A percentile compares a stretch with the other conserved stretches of the same genome.
Conservation (phyloP, 2,888 invertebrate species). For the Drosophila tanythrix region DNA sequence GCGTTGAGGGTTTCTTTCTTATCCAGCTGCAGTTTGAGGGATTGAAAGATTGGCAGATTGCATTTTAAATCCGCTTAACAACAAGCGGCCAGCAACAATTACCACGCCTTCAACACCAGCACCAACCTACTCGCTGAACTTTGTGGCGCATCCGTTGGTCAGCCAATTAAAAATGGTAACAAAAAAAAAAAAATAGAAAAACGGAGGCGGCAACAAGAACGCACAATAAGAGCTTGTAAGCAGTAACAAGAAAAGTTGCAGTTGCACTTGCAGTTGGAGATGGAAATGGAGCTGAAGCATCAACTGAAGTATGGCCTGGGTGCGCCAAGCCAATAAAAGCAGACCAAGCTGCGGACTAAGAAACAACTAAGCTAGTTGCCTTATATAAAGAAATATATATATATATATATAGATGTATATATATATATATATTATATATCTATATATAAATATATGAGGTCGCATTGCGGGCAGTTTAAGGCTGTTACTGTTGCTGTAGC, state of each 20-base stretch:
- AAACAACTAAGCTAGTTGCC: constrained; percentile 11
- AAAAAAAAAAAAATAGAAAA: neutral
- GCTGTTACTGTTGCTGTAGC: constrained; percentile 13
- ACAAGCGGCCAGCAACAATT: constrained; percentile 21
- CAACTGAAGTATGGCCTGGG: constrained; percentile 11
- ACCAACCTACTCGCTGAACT: constrained; percentile 4
- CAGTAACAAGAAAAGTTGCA: constrained; percentile 11
- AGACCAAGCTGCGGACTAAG: neutral
- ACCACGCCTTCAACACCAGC: constrained; percentile 13
- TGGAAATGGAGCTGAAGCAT: neutral
- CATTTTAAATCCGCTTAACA: constrained; percentile 64
- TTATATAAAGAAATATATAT: neutral
- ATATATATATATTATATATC: neutral
- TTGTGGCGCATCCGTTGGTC: constrained; percentile 33
- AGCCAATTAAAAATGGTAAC: constrained; percentile 60
- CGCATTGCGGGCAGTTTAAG: constrained; percentile 27
- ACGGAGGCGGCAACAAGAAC: neutral
- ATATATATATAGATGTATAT: neutral
- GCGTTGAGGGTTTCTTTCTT: neutral
- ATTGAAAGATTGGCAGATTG: constrained; percentile 53
- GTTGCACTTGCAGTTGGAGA: neutral
- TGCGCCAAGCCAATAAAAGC: constrained; percentile 6
- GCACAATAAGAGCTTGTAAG: constrained; percentile 20
- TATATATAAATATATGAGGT: constrained; percentile 7
- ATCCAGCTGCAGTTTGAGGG: constrained; percentile 1